A percentile compares a stretch with the other conserved stretches of the same genome.
Conservation (phyloP, 2,113 vertebrate species). For the Aptenodytes patagonicus region DNA sequence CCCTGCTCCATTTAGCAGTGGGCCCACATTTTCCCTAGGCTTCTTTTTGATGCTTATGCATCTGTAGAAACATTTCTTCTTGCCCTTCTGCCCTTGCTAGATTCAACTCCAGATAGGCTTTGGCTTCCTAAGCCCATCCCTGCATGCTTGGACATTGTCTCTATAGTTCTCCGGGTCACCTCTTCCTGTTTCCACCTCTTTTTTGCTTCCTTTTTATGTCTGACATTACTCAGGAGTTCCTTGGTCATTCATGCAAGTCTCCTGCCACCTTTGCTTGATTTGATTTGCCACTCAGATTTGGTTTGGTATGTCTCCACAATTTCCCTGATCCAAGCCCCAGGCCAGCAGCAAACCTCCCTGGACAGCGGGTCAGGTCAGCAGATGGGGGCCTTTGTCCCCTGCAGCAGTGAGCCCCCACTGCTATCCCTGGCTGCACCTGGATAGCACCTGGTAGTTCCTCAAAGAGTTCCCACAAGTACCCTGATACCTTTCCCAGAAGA, state of each 20-base stretch:
- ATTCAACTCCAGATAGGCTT: background rate
- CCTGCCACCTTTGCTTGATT: background rate
- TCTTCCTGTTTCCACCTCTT: background rate
- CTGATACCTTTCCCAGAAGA: background rate
- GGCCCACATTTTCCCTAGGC: background rate
- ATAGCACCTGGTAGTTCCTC: background rate
- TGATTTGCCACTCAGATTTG: background rate
- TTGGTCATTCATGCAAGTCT: background rate
- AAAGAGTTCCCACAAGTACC: background rate
- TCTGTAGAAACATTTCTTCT: background rate
- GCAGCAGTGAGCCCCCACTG: rapidly evolving
- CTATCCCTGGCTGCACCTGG: background rate
- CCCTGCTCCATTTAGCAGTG: background rate
- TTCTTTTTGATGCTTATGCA: background rate
- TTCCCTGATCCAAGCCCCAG: background rate
- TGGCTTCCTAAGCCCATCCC: background rate
- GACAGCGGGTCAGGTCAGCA: background rate
- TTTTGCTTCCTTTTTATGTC: background rate
- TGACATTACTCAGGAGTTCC: background rate
- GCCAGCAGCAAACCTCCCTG: background rate
- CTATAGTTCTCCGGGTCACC: background rate
- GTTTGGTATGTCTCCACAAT: background rate
- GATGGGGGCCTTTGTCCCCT: background rate
- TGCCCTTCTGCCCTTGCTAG: background rate
- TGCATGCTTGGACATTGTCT: background rate